Evolutionary conservation across 1,140 invertebrate species (phyloP).

Genomic region (Drosophila pseudoananassae): DNA sequence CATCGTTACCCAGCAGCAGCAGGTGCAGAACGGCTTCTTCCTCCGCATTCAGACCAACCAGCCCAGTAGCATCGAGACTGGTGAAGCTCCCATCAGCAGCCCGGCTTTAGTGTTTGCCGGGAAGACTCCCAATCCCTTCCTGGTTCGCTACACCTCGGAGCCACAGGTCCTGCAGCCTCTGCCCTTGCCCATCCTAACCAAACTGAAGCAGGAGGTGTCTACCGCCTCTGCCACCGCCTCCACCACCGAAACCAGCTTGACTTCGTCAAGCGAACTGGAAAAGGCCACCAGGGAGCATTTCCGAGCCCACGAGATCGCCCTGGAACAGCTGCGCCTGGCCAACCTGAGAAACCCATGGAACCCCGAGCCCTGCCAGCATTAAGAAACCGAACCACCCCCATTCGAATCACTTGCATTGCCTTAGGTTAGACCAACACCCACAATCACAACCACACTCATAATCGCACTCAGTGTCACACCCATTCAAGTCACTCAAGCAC

Average conservation of each 20-base stretch:
- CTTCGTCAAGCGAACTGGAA: conserved; percentile 55
- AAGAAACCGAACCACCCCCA: conserved; percentile 5
- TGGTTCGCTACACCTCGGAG: conserved; percentile 54
- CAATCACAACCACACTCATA: conserved; percentile 26
- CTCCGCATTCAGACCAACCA: conserved; percentile 62
- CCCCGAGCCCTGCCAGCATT: conserved; percentile 34
- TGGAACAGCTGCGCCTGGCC: conserved; percentile 76
- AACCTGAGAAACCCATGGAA: conserved; percentile 58
- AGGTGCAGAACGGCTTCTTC: conserved; percentile 73
- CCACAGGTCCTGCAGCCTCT: conserved; percentile 15
- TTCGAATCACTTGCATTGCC: conserved; percentile 57
- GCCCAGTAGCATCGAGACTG: conserved; percentile 8
- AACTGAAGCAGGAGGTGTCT: conserved; percentile 8
- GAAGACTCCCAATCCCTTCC: conserved; percentile 60
- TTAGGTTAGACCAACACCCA: conserved; percentile 37
- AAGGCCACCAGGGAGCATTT: conserved; percentile 72
- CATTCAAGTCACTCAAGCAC: conserved; percentile 24
- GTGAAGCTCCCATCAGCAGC: not conserved
- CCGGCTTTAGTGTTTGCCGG: conserved; percentile 15
- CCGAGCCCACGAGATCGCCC: conserved; percentile 71
- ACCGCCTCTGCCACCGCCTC: no score
- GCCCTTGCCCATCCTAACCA: conserved; percentile 4
- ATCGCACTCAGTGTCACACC: conserved; percentile 20
- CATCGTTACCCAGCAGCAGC: conserved; percentile 54
- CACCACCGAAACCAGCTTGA: conserved; percentile 1